Evolutionary conservation across 2,113 vertebrate species (phyloP), one percentile per base, ranked within the genome.

Genomic region (Callopanchax toddi): DNA sequence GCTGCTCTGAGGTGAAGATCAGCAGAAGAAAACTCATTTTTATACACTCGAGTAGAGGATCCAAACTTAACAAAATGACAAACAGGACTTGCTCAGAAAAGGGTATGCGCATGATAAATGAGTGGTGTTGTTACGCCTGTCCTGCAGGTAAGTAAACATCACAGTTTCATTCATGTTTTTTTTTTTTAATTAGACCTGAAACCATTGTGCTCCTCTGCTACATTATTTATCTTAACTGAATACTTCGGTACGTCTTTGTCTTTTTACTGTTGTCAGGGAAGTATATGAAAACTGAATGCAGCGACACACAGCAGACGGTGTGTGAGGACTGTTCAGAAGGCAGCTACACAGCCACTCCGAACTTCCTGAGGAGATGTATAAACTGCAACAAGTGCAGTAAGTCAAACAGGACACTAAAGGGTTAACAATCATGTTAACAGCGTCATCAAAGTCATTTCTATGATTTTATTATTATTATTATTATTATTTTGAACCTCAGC

Each of bases 381-480:
- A 0, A 0, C 4, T 93, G 92, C 71, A 76, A 0, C 4, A 0
- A 0, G 4, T 93, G 92, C 46, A 29, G 92, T 91, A 86, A 87
- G 83, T 83, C 22, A 45, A 1, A 8, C 16, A 25, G 11, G 1
- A 8, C 17, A 40, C 53, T 22, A 7, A 32, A 32, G 29, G 29
- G 1, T 32, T 32, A 8, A 32, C n/a, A n/a, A n/a, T n/a, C n/a
- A n/a, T n/a, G n/a, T n/a, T n/a, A n/a, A n/a, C n/a, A n/a, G n/a
- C n/a, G n/a, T n/a, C n/a, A n/a, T n/a, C n/a, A n/a, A n/a, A n/a
- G n/a, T n/a, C n/a, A n/a, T n/a, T n/a, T n/a, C n/a, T n/a, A n/a
- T n/a, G n/a, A n/a, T n/a, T n/a, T n/a, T n/a, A n/a, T n/a, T n/a
- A n/a, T n/a, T n/a, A n/a, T n/a, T n/a, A n/a, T n/a, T n/a, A n/a